These are phyloP conservation scores for Lasioglossum zephyrum DNA, from an alignment of 2,888 invertebrate species.

Conservation along the genomic window DNA sequence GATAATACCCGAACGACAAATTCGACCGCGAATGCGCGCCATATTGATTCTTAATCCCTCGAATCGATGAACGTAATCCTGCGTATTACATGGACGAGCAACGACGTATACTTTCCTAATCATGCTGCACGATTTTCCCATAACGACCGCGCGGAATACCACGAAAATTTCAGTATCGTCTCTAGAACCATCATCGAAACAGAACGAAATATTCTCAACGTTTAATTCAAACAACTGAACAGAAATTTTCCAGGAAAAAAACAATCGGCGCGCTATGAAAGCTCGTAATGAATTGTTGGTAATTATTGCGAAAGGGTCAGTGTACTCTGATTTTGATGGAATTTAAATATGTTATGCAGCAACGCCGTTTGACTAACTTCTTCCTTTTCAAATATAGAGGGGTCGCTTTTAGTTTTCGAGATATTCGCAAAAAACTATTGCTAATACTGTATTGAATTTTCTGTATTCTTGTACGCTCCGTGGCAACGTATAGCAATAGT, in stretches of 20 bases:
- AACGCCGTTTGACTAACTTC: too few species aligned
- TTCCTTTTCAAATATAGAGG: too few species aligned
- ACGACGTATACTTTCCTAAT: slow-evolving; percentile 44
- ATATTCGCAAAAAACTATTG: too few species aligned
- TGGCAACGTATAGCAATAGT: too few species aligned
- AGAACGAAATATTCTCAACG: background rate
- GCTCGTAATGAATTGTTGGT: too few species aligned
- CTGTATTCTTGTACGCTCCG: too few species aligned
- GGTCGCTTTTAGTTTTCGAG: too few species aligned
- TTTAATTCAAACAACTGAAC: background rate
- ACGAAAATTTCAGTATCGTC: slow-evolving; percentile 17
- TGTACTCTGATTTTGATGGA: too few species aligned
- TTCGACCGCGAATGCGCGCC: slow-evolving; percentile 17
- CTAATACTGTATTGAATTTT: too few species aligned
- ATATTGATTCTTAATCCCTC: slow-evolving; percentile 61
- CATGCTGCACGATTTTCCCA: slow-evolving; percentile 29
- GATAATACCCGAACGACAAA: slow-evolving; percentile 37
- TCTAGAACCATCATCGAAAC: background rate
- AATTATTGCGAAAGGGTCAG: too few species aligned
- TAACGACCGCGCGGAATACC: slow-evolving; percentile 11
- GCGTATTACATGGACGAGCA: slow-evolving; percentile 30
- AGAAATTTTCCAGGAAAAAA: background rate
- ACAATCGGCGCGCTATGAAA: too few species aligned
- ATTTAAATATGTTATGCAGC: too few species aligned
- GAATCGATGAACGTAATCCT: slow-evolving; percentile 57